A percentile compares a stretch with the other conserved stretches of the same genome.
Conservation (phyloP, 2,113 vertebrate species). For the Camelus bactrianus region DNA sequence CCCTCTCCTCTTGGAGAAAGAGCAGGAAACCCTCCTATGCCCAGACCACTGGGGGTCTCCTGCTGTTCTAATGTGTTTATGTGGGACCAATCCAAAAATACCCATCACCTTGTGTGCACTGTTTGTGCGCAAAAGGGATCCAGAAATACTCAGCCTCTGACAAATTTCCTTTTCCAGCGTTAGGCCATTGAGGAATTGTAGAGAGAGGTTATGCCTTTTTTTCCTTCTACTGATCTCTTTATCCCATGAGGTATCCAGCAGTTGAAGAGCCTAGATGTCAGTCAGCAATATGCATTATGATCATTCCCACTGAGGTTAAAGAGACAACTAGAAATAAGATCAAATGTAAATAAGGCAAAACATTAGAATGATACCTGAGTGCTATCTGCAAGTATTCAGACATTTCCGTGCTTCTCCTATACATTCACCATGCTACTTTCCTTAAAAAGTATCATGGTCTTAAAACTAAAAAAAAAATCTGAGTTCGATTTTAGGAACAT, state of each 20-base stretch:
- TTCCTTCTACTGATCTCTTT: neutral
- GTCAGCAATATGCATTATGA: neutral
- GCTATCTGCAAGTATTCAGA: neutral
- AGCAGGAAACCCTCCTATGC: neutral
- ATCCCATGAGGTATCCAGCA: neutral
- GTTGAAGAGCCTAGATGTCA: neutral
- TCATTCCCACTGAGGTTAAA: neutral
- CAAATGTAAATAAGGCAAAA: neutral
- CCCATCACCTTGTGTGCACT: neutral
- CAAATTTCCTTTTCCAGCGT: neutral
- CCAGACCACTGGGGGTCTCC: neutral
- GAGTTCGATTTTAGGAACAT: too few species aligned
- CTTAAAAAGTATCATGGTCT: neutral
- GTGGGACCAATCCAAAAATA: neutral
- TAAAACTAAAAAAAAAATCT: neutral
- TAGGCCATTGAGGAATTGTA: neutral
- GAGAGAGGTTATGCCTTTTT: neutral
- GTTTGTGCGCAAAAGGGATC: neutral
- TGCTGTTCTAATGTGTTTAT: neutral
- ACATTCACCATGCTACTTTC: neutral
- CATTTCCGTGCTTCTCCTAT: neutral
- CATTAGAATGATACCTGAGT: neutral
- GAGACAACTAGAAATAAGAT: neutral
- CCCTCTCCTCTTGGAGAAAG: neutral
- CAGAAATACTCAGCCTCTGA: neutral